Conservation (phyloP, 2,888 invertebrate species). For the Heteromyza rotundicornis region DNA sequence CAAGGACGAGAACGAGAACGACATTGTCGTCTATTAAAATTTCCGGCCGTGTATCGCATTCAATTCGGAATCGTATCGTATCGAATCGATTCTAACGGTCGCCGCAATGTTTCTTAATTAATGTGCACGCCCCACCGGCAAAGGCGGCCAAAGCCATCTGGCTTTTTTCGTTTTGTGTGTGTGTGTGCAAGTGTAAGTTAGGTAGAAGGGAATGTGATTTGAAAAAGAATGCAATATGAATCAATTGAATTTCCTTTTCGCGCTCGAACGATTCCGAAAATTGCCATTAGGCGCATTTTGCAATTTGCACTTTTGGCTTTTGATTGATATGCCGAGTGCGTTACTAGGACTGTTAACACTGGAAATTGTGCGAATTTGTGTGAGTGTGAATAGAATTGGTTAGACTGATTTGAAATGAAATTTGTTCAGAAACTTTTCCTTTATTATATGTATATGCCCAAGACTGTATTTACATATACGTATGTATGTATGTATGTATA, state of each 20-base stretch:
- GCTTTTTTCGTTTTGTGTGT: background rate
- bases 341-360: background rate
- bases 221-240: background rate
- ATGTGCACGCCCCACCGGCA: background rate
- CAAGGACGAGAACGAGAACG: background rate
- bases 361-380: background rate
- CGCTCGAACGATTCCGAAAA: background rate
- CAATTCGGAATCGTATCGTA: background rate
- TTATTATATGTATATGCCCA: too few species aligned
- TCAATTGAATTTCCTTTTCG: background rate
- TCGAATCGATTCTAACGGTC: background rate
- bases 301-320: background rate
- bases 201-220: background rate
- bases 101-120: slow-evolving; percentile 1
- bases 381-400: too few species aligned
- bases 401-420: too few species aligned
- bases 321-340: background rate
- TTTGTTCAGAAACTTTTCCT: too few species aligned
- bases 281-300: background rate
- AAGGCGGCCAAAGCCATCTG: background rate
- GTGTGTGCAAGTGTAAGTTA: background rate
- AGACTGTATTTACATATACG: too few species aligned
- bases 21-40: background rate
- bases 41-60: background rate
- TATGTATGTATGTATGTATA: too few species aligned